phyloP scores from a whole-genome alignment of 2,113 vertebrate species.

The Eulemur macaco region DNA sequence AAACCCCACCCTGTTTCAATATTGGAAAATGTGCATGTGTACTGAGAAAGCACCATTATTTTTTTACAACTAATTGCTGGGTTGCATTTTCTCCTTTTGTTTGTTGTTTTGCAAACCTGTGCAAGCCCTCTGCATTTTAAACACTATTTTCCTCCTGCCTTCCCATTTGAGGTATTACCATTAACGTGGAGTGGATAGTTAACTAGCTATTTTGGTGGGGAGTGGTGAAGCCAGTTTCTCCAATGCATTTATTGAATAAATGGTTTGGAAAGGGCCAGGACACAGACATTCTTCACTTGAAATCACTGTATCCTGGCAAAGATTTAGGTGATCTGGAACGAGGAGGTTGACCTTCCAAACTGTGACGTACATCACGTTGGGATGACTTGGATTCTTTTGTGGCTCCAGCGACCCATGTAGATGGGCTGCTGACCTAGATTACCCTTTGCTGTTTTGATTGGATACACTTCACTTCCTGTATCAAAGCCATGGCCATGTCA shows the following conservation, averaged over 20 bases:
- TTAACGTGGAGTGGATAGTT: conserved; percentile 18
- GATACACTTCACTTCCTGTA: background rate
- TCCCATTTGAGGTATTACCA: background rate
- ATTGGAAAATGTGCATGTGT: conserved; percentile 30
- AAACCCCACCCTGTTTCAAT: conserved; percentile 8
- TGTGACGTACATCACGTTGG: conserved; percentile 24
- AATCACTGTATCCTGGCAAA: conserved; percentile 65
- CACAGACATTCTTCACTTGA: conserved; percentile 50
- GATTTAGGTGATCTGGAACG: conserved; percentile 36
- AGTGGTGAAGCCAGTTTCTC: conserved; percentile 42
- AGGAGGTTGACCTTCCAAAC: conserved; percentile 45
- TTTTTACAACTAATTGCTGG: conserved; percentile 57
- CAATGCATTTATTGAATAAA: conserved; percentile 42
- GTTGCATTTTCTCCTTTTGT: conserved; percentile 59
- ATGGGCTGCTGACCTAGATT: conserved; percentile 9
- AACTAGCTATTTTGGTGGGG: conserved; percentile 49
- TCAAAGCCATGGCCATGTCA: background rate
- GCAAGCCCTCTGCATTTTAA: conserved; percentile 57
- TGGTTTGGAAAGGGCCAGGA: conserved; percentile 68
- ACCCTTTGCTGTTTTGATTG: background rate
- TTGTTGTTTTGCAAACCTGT: conserved; percentile 60
- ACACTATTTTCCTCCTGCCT: conserved; percentile 63
- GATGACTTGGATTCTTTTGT: conserved; percentile 50
- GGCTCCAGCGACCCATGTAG: conserved; percentile 23
- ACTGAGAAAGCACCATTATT: conserved; percentile 43